phyloP scores from a whole-genome alignment of 2,797 vertebrate species.

The Phataginus tricuspis region DNA sequence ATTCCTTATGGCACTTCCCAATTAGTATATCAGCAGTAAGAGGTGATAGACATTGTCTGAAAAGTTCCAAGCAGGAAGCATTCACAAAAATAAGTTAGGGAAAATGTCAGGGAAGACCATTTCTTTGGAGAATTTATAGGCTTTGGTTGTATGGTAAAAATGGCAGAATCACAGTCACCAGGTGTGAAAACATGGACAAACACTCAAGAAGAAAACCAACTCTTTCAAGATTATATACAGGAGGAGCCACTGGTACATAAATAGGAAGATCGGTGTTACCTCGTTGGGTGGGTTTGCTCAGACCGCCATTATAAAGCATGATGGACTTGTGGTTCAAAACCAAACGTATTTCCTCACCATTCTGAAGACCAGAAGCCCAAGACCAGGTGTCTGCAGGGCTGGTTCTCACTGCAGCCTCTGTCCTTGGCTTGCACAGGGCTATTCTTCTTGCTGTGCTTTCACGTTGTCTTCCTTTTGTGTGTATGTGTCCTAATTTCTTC shows the following conservation, averaged over 20 bases:
- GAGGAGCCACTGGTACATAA: too few species aligned
- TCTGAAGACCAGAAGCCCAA: background rate
- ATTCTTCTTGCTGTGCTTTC: background rate
- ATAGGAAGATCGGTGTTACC: accelerated
- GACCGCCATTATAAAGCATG: background rate
- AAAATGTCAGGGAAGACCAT: background rate
- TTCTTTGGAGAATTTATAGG: background rate
- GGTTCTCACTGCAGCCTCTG: background rate
- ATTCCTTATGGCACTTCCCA: too few species aligned
- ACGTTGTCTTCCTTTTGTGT: background rate
- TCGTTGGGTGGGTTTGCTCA: background rate
- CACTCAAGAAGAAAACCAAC: background rate
- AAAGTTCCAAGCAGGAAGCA: background rate
- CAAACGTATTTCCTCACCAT: background rate
- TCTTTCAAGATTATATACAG: background rate
- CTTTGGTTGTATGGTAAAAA: background rate
- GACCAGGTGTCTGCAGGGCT: background rate
- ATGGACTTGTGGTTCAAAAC: background rate
- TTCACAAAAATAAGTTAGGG: background rate
- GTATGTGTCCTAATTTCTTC: background rate
- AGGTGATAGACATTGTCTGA: background rate
- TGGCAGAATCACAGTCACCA: too few species aligned
- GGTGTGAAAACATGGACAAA: background rate
- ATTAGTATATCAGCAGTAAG: background rate
- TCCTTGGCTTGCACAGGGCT: background rate